A percentile compares a stretch with the other conserved stretches of the same genome.
phyloP scores from a whole-genome alignment of 2,797 vertebrate genomes.

The Coccyzus lansbergi region DNA sequence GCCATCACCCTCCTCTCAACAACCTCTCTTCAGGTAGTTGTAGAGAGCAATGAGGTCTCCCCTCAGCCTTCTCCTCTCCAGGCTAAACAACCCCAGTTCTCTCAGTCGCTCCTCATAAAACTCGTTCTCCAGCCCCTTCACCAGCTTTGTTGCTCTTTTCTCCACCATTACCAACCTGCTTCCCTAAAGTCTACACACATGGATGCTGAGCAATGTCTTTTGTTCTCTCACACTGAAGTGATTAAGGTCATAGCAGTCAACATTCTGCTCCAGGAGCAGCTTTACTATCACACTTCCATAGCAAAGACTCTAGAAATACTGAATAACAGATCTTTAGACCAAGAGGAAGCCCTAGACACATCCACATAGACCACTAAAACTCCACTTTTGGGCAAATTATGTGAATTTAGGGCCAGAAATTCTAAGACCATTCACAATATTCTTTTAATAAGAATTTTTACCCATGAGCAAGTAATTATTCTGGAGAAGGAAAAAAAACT shows the following conservation, averaged over 20 bases:
- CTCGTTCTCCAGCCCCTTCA: too few relatives aligned
- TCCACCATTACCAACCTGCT: not conserved
- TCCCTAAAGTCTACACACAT: not conserved
- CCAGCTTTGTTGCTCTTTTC: too few relatives aligned
- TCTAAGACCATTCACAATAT: not conserved
- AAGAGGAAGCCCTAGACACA: not conserved
- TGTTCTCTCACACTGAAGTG: not conserved
- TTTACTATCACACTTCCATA: not conserved
- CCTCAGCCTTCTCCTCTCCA: too few relatives aligned
- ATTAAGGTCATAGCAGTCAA: not conserved
- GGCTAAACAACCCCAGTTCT: too few relatives aligned
- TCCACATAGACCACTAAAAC: not conserved
- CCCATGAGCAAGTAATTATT: not conserved
- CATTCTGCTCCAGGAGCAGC: not conserved
- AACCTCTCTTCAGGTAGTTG: too few relatives aligned
- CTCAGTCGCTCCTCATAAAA: too few relatives aligned
- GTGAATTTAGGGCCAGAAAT: not conserved
- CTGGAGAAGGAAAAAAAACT: not conserved
- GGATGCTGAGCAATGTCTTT: not conserved
- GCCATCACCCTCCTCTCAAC: too few relatives aligned
- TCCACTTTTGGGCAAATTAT: not conserved
- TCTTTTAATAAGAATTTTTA: not conserved
- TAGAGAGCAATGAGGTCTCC: too few relatives aligned
- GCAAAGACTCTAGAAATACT: not conserved
- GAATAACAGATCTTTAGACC: not conserved